Conservation (phyloP, 2,113 vertebrate genomes). For the Perca schrenkii region DNA sequence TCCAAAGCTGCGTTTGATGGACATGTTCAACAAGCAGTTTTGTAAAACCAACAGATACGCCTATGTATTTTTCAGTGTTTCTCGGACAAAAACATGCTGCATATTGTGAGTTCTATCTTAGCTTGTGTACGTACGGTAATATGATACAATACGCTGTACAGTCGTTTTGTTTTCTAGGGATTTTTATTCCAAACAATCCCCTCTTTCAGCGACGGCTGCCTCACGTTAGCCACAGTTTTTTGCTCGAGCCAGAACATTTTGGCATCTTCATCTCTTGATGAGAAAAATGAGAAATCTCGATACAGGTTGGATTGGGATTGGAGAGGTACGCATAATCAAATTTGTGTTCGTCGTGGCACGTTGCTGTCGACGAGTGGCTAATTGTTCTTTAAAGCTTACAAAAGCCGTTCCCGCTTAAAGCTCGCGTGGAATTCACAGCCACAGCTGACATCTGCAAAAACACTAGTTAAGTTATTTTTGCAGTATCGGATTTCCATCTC, state of each 20-base stretch:
- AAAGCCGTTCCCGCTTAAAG: not conserved
- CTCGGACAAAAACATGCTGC: slow-evolving; percentile 77
- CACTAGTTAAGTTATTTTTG: slow-evolving; percentile 27
- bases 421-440: not conserved
- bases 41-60: slow-evolving; percentile 73
- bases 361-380: slow-evolving; percentile 18
- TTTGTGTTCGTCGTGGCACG: slow-evolving; percentile 1
- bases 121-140: slow-evolving; percentile 80
- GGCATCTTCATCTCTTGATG: not conserved
- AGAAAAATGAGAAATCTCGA: not conserved
- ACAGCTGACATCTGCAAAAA: slow-evolving; percentile 15
- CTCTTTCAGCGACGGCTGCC: slow-evolving; percentile 27
- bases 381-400: slow-evolving; percentile 16
- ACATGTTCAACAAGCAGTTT: slow-evolving; percentile 60
- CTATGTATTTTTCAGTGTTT: slow-evolving; percentile 77
- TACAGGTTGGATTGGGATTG: not conserved
- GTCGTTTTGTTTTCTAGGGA: slow-evolving; percentile 63
- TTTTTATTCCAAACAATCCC: slow-evolving; percentile 51
- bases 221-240: slow-evolving; percentile 13
- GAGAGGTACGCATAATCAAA: not conserved
- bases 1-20: slow-evolving; percentile 71
- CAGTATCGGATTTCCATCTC: slow-evolving; percentile 33
- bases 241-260: slow-evolving; percentile 4
- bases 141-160: slow-evolving; percentile 80
- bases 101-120: slow-evolving; percentile 81